Evolutionary conservation across 92 coral and sea anemone species (phyloP), one percentile per base, ranked within the genome.

Genomic region (Epizoanthus illoricatus): DNA sequence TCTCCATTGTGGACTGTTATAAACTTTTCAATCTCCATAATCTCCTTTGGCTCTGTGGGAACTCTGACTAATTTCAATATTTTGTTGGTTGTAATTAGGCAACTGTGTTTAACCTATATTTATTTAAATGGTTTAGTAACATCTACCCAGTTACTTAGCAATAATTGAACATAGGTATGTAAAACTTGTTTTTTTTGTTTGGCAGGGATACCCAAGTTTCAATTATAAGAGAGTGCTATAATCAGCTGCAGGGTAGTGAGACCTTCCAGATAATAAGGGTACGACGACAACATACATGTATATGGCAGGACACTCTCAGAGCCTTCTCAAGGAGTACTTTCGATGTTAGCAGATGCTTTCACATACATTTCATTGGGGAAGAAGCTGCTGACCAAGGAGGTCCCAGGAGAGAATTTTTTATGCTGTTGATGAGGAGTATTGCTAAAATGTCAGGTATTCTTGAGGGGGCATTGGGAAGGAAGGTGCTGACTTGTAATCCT

Each of bases 311-410:
- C 52, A 45, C 89, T 18, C 45, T 81, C 17, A 19, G 83, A 52
- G 86, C 89, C 15, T 45, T 81, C 2, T 52, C 71, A 28, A 74
- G 81, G 75, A 58, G 36, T 19, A 43, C 21, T 33, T 86, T 86
- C 43, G 4, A 40, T 39, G 81, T n/a, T 7, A 17, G 43, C 81
- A 23, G 61, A 33, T 33, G 64, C 7, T 54, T 81, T 21, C 69
- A 65, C 23, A 75, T 75, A 0, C 87, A 82, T 58, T 87, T 83
- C 80, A 87, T 82, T 21, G 90, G 90, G 1, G 80, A 87, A 65
- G 86, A 81, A n/a, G 90, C 90, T 5, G 84, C 60, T 59, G 90
- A 87, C 79, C 64, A 81, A 81, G 90, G 86, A 52, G 86, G 86
- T 41, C 90, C 87, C 15, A 49, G 69, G 49, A 24, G 84, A 13